Conservation (phyloP, 2,888 invertebrate species). For the Mythimna vitellina region DNA sequence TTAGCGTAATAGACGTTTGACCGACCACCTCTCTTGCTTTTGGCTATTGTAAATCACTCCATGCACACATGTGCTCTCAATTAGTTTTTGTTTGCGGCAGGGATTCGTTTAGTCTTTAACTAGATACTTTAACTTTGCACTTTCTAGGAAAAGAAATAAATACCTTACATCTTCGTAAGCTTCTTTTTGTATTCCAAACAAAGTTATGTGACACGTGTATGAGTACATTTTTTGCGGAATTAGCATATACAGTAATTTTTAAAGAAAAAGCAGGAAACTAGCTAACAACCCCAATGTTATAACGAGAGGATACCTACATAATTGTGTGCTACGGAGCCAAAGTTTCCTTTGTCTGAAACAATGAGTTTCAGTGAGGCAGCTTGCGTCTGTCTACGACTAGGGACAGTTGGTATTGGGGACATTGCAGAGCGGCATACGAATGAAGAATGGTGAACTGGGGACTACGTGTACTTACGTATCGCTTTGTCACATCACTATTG, state of each 20-base stretch:
- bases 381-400: conserved; percentile 65
- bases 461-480: conserved; percentile 48
- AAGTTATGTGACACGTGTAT: conserved; percentile 2
- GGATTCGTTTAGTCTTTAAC: conserved; percentile 18
- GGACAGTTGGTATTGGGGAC: conserved; percentile 66
- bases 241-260: conserved; percentile 41
- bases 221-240: conserved; percentile 22
- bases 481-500: conserved; percentile 49
- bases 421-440: conserved; percentile 68
- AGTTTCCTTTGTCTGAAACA: conserved; percentile 75
- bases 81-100: conserved; percentile 40
- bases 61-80: conserved; percentile 47
- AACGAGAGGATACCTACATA: conserved; percentile 65
- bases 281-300: conserved; percentile 61
- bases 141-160: not conserved
- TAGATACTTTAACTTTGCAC: not conserved
- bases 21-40: conserved; percentile 62
- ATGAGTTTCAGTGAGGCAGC: conserved; percentile 72
- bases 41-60: conserved; percentile 64
- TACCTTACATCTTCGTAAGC: not conserved
- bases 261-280: conserved; percentile 54
- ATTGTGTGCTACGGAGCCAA: conserved; percentile 65
- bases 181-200: conserved; percentile 4
- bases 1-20: conserved; percentile 79
- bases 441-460: conserved; percentile 63